Evolutionary conservation across 2,888 invertebrate species (phyloP), one percentile per base, ranked within the genome.

Genomic region (Trilocha varians): DNA sequence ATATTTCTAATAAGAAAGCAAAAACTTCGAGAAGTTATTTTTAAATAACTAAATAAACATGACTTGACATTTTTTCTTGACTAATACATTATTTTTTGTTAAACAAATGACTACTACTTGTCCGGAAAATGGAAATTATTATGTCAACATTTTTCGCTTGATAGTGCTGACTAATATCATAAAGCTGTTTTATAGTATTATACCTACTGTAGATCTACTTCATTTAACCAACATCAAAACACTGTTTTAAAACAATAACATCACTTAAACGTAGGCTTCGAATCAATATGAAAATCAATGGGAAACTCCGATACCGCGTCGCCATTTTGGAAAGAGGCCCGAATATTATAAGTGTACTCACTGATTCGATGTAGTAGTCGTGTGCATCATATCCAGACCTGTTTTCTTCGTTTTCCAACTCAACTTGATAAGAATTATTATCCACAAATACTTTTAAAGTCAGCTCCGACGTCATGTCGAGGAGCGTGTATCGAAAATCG

Each of bases 401-500:
- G 25, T 53, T 41, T 35, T 58, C 55, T 17, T 52, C 51, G 32
- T 62, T 49, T 41, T 66, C 65, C 36, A 61, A 44, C 33, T 43
- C 42, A 42, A 73, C 63, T 46, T 55, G 55, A 25, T 73, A 53
- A 32, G 51, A 53, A 44, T 65, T 59, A 2, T 58, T 57, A 8
- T 70, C 53, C 32, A 74, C 47, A 42, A 52, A 52, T 45, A 77
- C 62, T 52, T 75, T 66, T 49, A 78, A 57, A 38, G 65, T 49
- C 14, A 75, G 47, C 42, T 71, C 69, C 36, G 68, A 54, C 72
- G 73, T 76, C 53, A 52, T 50, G 44, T 34, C 57, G 65, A 69
- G 70, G 68, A 67, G 70, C 71, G 71, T 78, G 74, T 78, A 82
- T 82, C 77, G 78, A 75, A 77, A 77, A 73, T 67, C 70, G 72